Base-by-base conservation (phyloP, 2,888 invertebrate genomes). In the Drosophila leonis region DNA sequence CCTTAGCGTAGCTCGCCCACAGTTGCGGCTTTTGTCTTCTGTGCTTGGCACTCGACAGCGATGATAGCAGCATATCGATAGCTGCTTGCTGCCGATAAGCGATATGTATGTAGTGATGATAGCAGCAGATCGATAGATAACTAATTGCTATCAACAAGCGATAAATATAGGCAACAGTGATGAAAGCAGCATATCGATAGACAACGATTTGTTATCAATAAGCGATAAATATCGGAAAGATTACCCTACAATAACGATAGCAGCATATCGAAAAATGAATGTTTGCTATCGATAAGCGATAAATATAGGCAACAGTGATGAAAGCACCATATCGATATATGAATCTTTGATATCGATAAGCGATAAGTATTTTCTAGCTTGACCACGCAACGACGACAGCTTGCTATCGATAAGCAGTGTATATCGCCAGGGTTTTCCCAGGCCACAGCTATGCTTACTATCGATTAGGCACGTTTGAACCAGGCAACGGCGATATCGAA, bases 11-110 rank as follows among this genome's bases (percentile, higher is more conserved):
- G 48, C 12, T 7, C 31, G 33, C n/a, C 57, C 24, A 9, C 18
- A 35, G 35, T 27, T 46, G 72, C 18, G 74, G 67, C 61, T 52
- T 55, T 54, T 66, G 61, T 67, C 49, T 55, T 35, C 51, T 72
- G 48, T 4, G 37, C 29, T 15, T 61, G 62, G 29, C 51, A 54
- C 35, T 18, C 13, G 9, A 39, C 48, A 29, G 29, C 31, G 48
- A 5, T 31, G 48, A 31, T 31, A 18, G 7, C 18, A 18, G 12
- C 27, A 31, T 7, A 31, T 5, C 29, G 48, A 18, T 3, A 31
- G 29, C 37, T 55, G 42, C n/a, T 12, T 33, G 39, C 31, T 18
- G 12, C 31, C 49, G 49, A 49, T 49, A 18, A 13, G 0, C 31
- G 31, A 42, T 42, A 10, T 6, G 9, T n/a, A 8, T 24, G 7